These are phyloP conservation scores for Smittia sp. DNA, from an alignment of 2,888 invertebrate species.

Conservation along the genomic window DNA sequence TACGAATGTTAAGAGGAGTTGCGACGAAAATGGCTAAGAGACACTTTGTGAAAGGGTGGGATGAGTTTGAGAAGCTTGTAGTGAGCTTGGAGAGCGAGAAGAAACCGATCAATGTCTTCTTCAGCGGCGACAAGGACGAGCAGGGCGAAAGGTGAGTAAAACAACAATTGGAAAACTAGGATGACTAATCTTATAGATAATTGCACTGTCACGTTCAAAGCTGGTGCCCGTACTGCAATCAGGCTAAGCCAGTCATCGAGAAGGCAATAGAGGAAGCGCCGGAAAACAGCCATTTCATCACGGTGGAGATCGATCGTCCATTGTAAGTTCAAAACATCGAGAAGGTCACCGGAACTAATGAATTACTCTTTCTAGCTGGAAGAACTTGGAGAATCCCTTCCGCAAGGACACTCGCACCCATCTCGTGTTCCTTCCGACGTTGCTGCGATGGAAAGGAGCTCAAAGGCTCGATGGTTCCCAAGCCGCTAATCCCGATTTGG, in stretches of 20 bases:
- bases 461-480: slow-evolving; percentile 77
- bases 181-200: neutral
- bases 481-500: slow-evolving; percentile 68
- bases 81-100: slow-evolving; percentile 49
- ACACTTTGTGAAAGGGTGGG: slow-evolving; percentile 52
- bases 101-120: slow-evolving; percentile 51
- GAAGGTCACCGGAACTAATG: neutral
- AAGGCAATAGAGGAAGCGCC: slow-evolving; percentile 62
- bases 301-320: slow-evolving; percentile 71
- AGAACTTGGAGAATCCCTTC: slow-evolving; percentile 75
- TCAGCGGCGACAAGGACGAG: slow-evolving; percentile 53
- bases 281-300: slow-evolving; percentile 65
- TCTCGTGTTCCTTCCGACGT: slow-evolving; percentile 77
- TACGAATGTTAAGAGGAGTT: no score
- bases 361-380: slow-evolving; percentile 65
- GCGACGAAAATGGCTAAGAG: slow-evolving; percentile 49
- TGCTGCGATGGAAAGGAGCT: slow-evolving; percentile 74
- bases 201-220: neutral
- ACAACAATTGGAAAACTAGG: neutral
- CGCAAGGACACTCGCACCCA: slow-evolving; percentile 69
- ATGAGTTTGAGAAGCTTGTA: slow-evolving; percentile 52
- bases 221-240: slow-evolving; percentile 44
- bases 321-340: slow-evolving; percentile 59
- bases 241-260: slow-evolving; percentile 77
- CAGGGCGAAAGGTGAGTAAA: slow-evolving; percentile 2